These are phyloP conservation scores for Ophthalmolycus amberensis DNA, from an alignment of 2,113 vertebrate species.

Conservation along the genomic window DNA sequence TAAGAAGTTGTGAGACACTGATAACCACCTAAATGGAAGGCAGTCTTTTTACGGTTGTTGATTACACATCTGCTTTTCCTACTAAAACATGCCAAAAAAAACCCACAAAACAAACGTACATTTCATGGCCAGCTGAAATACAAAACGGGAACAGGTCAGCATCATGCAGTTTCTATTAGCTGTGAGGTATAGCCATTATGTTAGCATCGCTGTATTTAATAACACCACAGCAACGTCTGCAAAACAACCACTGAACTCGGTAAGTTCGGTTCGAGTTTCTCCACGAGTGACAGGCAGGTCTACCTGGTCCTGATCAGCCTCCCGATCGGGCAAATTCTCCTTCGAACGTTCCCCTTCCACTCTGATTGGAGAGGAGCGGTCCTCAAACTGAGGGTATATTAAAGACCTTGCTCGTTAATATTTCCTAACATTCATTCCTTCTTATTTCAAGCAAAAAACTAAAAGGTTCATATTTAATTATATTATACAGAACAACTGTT, in stretches of 20 bases:
- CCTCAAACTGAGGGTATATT: constrained; percentile 61
- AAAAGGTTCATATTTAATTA: background rate
- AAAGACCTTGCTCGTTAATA: constrained; percentile 12
- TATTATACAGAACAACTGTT: background rate
- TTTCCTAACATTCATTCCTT: background rate
- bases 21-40: background rate
- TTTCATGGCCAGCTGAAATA: background rate
- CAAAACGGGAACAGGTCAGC: background rate
- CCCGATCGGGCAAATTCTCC: constrained; percentile 53
- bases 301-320: constrained; percentile 74
- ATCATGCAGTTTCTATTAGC: background rate
- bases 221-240: constrained; percentile 5
- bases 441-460: background rate
- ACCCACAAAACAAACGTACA: background rate
- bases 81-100: background rate
- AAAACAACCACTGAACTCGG: background rate
- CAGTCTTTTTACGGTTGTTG: background rate
- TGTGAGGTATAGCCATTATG: background rate
- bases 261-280: constrained; percentile 5
- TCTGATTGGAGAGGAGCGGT: constrained; percentile 52
- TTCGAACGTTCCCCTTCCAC: constrained; percentile 64
- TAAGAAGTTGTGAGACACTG: background rate
- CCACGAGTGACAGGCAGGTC: constrained; percentile 10
- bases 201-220: constrained; percentile 21
- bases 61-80: background rate